These are phyloP conservation scores for Pionites leucogaster DNA, from an alignment of 2,113 vertebrate species.

Conservation along the genomic window DNA sequence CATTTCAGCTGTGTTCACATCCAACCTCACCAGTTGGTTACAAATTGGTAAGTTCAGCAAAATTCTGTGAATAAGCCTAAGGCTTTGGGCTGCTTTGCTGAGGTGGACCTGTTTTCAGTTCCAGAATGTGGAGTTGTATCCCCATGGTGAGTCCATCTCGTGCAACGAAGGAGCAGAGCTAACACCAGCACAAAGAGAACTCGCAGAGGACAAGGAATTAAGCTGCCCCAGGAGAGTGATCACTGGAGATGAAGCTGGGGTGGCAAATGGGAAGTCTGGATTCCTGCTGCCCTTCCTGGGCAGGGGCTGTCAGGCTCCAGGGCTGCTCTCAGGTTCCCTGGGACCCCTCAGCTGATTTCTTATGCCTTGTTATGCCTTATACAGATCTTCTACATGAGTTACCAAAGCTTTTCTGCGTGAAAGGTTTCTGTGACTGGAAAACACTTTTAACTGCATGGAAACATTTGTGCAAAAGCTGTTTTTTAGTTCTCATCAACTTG, in stretches of 20 bases:
- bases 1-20: not conserved
- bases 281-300: not conserved
- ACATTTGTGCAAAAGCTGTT: not conserved
- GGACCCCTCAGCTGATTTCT: not conserved
- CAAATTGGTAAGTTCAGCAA: not conserved
- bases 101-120: not conserved
- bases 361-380: not conserved
- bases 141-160: accelerated
- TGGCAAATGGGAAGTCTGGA: not conserved
- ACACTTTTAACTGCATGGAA: not conserved
- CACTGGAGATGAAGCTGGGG: not conserved
- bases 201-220: not conserved
- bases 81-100: not conserved
- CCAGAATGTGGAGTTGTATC: not conserved
- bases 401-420: not conserved
- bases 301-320: not conserved
- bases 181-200: not conserved
- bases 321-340: not conserved
- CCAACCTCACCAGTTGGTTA: not conserved
- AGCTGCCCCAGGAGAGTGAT: not conserved
- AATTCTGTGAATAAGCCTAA: not conserved
- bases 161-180: not conserved
- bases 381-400: not conserved
- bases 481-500: not conserved
- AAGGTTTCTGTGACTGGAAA: not conserved